Conservation (phyloP, 2,888 invertebrate genomes). For the Leucoma salicis region DNA sequence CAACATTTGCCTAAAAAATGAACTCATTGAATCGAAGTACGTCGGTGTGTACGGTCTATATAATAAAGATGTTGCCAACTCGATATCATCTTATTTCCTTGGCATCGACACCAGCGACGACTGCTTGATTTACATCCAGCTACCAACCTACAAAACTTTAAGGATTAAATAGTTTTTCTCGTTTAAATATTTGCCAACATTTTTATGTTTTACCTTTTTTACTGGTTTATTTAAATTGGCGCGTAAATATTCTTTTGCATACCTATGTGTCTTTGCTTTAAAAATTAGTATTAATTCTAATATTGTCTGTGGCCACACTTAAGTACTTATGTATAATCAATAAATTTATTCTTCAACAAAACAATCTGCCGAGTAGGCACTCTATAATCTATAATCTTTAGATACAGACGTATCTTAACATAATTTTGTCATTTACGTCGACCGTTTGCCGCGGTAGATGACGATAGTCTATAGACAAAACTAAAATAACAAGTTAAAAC, state of each 20-base stretch:
- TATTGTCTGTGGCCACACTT: too few species aligned
- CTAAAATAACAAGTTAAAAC: constrained; percentile 16
- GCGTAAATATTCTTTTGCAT: constrained; percentile 32
- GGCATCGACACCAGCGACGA: constrained; percentile 72
- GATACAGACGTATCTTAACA: too few species aligned
- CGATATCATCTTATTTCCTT: constrained; percentile 78
- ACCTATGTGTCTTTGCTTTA: constrained; percentile 27
- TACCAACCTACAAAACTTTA: constrained; percentile 78
- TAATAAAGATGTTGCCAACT: constrained; percentile 72
- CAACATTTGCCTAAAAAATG: too few species aligned
- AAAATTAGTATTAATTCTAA: too few species aligned
- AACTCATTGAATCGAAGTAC: too few species aligned
- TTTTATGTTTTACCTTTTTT: constrained; percentile 32
- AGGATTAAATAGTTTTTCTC: constrained; percentile 75
- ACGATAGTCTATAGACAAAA: too few species aligned
- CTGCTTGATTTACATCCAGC: constrained; percentile 64
- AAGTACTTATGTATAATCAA: too few species aligned
- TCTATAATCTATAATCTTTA: too few species aligned
- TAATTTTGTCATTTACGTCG: too few species aligned
- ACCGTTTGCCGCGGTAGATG: too few species aligned
- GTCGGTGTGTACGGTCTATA: constrained; percentile 30
- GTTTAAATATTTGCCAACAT: constrained; percentile 48
- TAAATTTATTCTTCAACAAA: too few species aligned
- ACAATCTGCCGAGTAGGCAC: too few species aligned
- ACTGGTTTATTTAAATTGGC: constrained; percentile 38